Conservation (phyloP, 2,888 invertebrate genomes). For the Cephus nigrinus region DNA sequence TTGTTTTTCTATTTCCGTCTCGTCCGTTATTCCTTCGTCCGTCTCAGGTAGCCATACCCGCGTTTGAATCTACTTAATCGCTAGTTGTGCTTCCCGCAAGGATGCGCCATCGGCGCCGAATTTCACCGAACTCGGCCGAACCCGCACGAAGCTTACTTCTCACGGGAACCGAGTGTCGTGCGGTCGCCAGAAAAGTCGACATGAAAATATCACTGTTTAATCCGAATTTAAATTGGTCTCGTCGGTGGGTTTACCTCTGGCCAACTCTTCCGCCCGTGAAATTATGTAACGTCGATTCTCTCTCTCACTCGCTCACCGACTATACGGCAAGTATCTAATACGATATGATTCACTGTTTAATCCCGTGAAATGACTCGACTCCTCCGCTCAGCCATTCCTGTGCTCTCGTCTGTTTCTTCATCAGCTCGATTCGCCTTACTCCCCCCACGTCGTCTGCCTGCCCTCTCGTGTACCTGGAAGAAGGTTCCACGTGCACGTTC, state of each 20-base stretch:
- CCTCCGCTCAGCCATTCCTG: not conserved
- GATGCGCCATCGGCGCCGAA: not conserved
- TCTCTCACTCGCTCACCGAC: not conserved
- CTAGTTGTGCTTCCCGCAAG: not conserved
- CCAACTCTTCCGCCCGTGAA: slow-evolving; percentile 7
- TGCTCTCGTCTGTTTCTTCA: not conserved
- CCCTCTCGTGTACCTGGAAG: not conserved
- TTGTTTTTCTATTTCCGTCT: not conserved
- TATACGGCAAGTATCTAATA: not conserved
- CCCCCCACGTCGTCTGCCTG: not conserved
- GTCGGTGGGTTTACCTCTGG: slow-evolving; percentile 10
- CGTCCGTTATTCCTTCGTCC: not conserved
- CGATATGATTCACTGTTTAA: slow-evolving; percentile 44
- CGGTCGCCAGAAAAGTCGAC: not conserved
- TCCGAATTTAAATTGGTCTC: slow-evolving; percentile 23
- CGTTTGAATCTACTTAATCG: not conserved
- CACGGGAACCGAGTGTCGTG: not conserved
- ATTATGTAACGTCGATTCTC: slow-evolving; percentile 2
- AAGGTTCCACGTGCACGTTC: not conserved
- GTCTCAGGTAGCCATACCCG: not conserved
- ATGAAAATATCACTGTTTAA: slow-evolving; percentile 20
- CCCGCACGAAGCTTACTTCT: not conserved
- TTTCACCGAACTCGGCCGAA: not conserved
- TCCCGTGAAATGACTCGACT: slow-evolving; percentile 28
- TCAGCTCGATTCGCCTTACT: not conserved